Base-by-base conservation (phyloP, 2,797 vertebrate genomes). In the Nannoperca australis region DNA sequence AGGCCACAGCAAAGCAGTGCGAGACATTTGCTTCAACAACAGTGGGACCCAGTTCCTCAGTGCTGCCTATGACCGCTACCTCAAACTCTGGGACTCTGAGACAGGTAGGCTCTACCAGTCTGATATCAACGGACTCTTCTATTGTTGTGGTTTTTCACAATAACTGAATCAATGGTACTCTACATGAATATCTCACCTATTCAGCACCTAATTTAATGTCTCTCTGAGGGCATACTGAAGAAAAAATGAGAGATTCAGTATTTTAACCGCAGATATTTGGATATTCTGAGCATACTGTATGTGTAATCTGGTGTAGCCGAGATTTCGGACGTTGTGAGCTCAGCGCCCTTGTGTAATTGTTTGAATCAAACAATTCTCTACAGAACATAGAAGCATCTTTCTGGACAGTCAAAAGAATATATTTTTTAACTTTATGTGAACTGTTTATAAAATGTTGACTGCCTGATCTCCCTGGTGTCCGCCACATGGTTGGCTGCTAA, bases 1-100 rank as follows among this genome's bases (percentile, higher is more conserved):
- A 99, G 98, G 98, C 60, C 98, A 99, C 89, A 97, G 98, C 92
- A 99, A 99, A 95, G 98, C 98, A 17, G 98, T 99, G 78, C 92
- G 98, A 88, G 98, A 99, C 88, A 96, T 99, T 89, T 99, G 98
- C 90, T 99, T 96, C 87, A 99, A 98, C 86, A 98, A 98, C 82
- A 95, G 80, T 0, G 98, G 98, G 9, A 97, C 96, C 9, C 95
- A 91, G 86, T 99, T 99, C 88, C 97, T 99, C 73, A 99, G 98
- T 1, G 98, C 98, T 6, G 98, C 95, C 0, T 99, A 99, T 27
- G 98, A 99, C 87, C 96, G 98, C 44, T 97, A 98, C 81, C 95
- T 99, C 18, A 99, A 99, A 87, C 96, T 99, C 60, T 99, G 98
- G 98, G 98, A 99, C 92, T 94, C 97, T 0, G 98, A 99, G 91